Evolutionary conservation across 1,140 invertebrate genomes (phyloP).

Genomic region (Ectropis grisescens): DNA sequence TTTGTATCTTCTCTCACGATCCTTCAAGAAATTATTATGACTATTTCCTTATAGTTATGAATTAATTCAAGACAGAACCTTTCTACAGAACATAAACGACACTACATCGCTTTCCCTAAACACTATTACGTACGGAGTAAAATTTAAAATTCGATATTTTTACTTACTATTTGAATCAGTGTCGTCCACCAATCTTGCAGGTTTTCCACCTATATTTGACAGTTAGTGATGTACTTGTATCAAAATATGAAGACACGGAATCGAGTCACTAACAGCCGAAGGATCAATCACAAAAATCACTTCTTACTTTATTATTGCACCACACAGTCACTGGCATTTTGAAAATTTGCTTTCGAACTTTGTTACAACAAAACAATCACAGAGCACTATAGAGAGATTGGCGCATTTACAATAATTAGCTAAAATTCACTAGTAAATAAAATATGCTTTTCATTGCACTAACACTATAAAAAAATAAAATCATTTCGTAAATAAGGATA

Average conservation of each 20-base stretch:
- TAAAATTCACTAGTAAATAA: conserved; percentile 70
- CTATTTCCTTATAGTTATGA: neutral
- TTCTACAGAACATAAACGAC: too few species aligned
- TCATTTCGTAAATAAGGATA: conserved; percentile 63
- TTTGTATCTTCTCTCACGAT: too few species aligned
- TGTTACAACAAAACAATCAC: conserved; percentile 65
- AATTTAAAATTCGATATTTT: too few species aligned
- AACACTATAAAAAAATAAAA: conserved; percentile 70
- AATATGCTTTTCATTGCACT: conserved; percentile 55
- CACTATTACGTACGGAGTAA: too few species aligned
- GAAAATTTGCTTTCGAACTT: conserved; percentile 33
- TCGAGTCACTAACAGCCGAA: conserved; percentile 38
- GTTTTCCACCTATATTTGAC: conserved; percentile 49
- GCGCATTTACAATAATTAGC: conserved; percentile 62
- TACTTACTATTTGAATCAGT: conserved; percentile 65
- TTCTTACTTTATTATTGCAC: conserved; percentile 26
- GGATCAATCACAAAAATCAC: conserved; percentile 41
- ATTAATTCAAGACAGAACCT: neutral
- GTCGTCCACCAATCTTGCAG: conserved; percentile 55
- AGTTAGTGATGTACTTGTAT: conserved; percentile 39
- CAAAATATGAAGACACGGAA: conserved; percentile 42
- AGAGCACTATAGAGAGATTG: conserved; percentile 58
- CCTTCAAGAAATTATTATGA: too few species aligned
- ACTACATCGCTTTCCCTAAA: too few species aligned
- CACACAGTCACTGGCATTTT: conserved; percentile 54